Evolutionary conservation across 2,888 invertebrate genomes (phyloP), one percentile per base, ranked within the genome.

Genomic region (Lithodes maja): DNA sequence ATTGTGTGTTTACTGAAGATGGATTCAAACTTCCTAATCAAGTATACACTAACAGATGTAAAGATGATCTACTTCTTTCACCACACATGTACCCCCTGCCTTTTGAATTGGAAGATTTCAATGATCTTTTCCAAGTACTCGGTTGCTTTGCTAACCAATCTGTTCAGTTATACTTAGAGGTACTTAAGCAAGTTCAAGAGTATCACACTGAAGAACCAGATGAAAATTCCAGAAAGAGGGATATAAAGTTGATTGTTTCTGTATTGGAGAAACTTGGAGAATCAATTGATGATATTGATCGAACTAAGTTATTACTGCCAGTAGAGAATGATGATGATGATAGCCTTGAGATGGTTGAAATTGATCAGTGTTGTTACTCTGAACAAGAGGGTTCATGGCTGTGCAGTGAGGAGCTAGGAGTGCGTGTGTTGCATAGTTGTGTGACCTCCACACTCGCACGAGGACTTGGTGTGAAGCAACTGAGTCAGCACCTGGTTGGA

Each of bases 71-170:
- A 15, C 33, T 15, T 9, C 49, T 87, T 9, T 50, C 61, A 33
- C 87, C 87, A 33, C 83, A 83, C 78, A 61, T 83, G 52, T 77
- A 87, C 33, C 78, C 33, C 2, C 83, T 87, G 9, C 87, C 69
- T 50, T 61, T 81, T 17, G 83, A 83, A 7, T 61, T 87, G 52
- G 83, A 77, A 17, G 83, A 83, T 7, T 71, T 55, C 50, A 68
- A 3, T 12, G 33, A 3, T 3, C 83, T 87, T 3, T 87, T 87
- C 53, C 12, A n/a, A 5, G 12, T 2, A 9, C 68, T 83, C n/a
- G 87, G 87, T 5, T 82, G 83, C 71, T 77, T 68, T 54, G 7
- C 9, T 17, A 69, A 61, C 1, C 87, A 87, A 55, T 69, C 49
- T 3, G 50, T 54, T n/a, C 74, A 75, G 15, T 68, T 87, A 15